Percentiles rank a stretch among this genome's conserved stretches.
These are phyloP conservation scores for Melanargia galathea DNA, from an alignment of 2,888 invertebrate species.

Conservation along the genomic window DNA sequence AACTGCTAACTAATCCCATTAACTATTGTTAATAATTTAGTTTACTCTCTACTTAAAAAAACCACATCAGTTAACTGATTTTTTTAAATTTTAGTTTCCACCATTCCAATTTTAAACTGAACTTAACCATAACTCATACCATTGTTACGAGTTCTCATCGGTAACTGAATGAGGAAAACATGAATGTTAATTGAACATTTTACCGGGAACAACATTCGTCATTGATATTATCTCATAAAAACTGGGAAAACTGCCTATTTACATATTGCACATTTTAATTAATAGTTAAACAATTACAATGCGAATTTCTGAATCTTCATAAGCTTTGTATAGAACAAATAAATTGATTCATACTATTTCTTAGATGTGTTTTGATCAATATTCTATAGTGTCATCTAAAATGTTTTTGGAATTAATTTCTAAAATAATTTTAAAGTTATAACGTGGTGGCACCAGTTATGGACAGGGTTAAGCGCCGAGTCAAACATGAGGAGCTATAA, in stretches of 20 bases:
- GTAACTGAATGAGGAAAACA: conserved; percentile 44
- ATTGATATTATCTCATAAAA: conserved; percentile 32
- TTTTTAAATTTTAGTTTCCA: not conserved
- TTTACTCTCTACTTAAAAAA: not conserved
- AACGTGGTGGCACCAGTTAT: not conserved
- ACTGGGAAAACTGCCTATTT: conserved; percentile 28
- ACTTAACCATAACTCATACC: not conserved
- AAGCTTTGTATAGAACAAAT: not conserved
- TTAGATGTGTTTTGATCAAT: not conserved
- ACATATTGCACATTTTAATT: not conserved
- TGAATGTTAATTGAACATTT: conserved; percentile 33
- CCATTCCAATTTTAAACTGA: not conserved
- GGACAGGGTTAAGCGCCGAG: too few species aligned
- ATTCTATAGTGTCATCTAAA: not conserved
- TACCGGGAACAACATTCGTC: conserved; percentile 48
- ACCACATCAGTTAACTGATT: not conserved
- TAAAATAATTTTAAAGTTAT: not conserved
- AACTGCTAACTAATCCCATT: too few species aligned
- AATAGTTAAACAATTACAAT: too few species aligned
- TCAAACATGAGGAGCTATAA: too few species aligned
- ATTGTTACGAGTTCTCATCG: conserved; percentile 1
- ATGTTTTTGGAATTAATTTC: not conserved
- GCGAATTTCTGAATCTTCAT: conserved; percentile 11
- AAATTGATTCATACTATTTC: not conserved
- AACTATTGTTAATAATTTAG: too few species aligned